Evolutionary conservation across 2,797 vertebrate genomes (phyloP), one percentile per base, ranked within the genome.

Genomic region (Pangasius mekongensis): DNA sequence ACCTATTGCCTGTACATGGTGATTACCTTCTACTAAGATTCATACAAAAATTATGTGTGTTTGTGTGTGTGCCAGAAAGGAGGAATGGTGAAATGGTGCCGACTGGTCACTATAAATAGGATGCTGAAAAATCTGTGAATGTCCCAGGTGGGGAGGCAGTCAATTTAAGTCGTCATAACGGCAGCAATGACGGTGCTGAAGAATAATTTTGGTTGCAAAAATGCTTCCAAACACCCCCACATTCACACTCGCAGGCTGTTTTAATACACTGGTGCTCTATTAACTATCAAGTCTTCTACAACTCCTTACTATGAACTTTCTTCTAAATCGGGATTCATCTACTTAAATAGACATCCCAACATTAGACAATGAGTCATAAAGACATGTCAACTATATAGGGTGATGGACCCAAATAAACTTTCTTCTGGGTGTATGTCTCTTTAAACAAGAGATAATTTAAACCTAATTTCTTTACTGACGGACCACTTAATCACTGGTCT

Each of bases 21-120:
- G 14, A 83, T 47, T 64, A 83, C 58, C 24, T 47, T 64, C 39
- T 83, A 3, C 56, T 7, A 64, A n/a, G 14, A 83, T 64, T 47
- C 27, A 83, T 83, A 27, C 3, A 47, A 43, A 47, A 64, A 90
- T 89, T 83, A 92, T 39, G 88, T 93, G 10, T 49, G 58, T 92
- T 91, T 64, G 80, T 92, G 91, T 92, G 89, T 91, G 89, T 82
- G 91, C 8, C 39, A 3, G 93, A 89, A 88, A 91, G 86, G 88
- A 86, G 89, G 86, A 76, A 90, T 92, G 91, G 93, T 90, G 90
- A 87, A 90, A 83, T 73, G 90, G 90, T 87, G 90, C 83, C 85
- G 18, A 69, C 47, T 84, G 64, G 58, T 76, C 47, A 90, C 93
- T 95, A 96, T 90, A 94, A 95, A 96, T 95, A 96, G 94, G 39